Conservation (phyloP, 2,797 vertebrate species). For the Pampus argenteus region DNA sequence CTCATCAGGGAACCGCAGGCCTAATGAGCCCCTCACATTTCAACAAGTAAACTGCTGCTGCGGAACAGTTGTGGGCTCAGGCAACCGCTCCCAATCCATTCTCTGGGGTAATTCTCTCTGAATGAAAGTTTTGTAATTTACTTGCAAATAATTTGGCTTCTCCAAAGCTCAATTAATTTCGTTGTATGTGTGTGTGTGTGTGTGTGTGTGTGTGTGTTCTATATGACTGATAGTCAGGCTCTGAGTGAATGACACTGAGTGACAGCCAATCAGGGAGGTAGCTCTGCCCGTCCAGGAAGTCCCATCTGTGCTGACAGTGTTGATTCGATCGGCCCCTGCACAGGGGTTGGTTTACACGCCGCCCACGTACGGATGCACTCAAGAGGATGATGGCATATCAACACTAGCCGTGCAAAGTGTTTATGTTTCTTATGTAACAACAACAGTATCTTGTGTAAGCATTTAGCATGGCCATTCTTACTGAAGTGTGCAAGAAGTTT, state of each 20-base stretch:
- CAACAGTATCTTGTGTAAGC: slow-evolving; percentile 41
- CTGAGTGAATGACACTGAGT: slow-evolving; percentile 63
- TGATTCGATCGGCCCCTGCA: slow-evolving; percentile 56
- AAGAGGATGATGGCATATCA: slow-evolving; percentile 34
- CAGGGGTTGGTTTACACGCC: slow-evolving; percentile 46
- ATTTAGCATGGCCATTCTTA: slow-evolving; percentile 25
- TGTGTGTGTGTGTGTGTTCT: slow-evolving; percentile 38
- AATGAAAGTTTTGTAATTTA: slow-evolving; percentile 73
- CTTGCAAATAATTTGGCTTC: slow-evolving; percentile 65
- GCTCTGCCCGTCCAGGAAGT: slow-evolving; percentile 67
- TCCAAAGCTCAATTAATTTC: slow-evolving; percentile 47
- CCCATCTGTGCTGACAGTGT: slow-evolving; percentile 69
- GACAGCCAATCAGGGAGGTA: slow-evolving; percentile 75
- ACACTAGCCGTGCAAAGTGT: slow-evolving; percentile 39
- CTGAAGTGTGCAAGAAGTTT: slow-evolving; percentile 43
- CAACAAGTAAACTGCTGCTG: slow-evolving; percentile 75
- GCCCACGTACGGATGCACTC: slow-evolving; percentile 44
- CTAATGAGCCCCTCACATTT: slow-evolving; percentile 77
- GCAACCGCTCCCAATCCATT: slow-evolving; percentile 57
- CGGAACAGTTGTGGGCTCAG: slow-evolving; percentile 61
- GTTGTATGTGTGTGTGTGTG: slow-evolving; percentile 41
- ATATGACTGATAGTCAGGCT: slow-evolving; percentile 63
- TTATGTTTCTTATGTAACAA: slow-evolving; percentile 56
- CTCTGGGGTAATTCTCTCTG: slow-evolving; percentile 61
- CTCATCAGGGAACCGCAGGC: slow-evolving; percentile 69